A percentile compares a stretch with the other conserved stretches of the same genome.
phyloP scores from a whole-genome alignment of 2,797 vertebrate genomes.

The Zalophus californianus region DNA sequence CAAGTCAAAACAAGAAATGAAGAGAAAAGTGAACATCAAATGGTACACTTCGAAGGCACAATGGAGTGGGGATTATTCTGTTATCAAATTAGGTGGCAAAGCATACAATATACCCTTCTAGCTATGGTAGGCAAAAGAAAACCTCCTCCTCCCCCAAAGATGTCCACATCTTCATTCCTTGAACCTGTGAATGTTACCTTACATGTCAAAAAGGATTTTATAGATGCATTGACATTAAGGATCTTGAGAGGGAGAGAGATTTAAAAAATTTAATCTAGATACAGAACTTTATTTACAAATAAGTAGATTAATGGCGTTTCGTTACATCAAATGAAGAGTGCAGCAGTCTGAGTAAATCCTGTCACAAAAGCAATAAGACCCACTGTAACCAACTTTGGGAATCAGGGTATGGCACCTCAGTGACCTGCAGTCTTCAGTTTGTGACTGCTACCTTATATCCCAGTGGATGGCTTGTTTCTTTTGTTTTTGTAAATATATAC shows the following conservation, averaged over 20 bases:
- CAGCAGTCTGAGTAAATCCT: slow-evolving; percentile 89
- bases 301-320: slow-evolving; percentile 92
- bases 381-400: slow-evolving; percentile 85
- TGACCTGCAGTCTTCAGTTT: slow-evolving; percentile 77
- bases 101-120: neutral
- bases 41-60: neutral
- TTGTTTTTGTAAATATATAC: slow-evolving; percentile 61
- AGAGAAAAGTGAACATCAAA: neutral
- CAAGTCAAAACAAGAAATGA: neutral
- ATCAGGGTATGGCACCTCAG: slow-evolving; percentile 83
- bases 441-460: slow-evolving; percentile 48
- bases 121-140: neutral
- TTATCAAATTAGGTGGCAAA: neutral
- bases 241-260: neutral
- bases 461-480: neutral
- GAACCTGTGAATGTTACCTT: neutral
- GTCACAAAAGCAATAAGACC: slow-evolving; percentile 89
- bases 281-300: slow-evolving; percentile 96
- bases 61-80: neutral
- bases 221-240: neutral
- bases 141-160: neutral
- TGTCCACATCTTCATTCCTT: neutral
- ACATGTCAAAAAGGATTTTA: neutral
- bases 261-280: slow-evolving; percentile 87
- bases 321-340: slow-evolving; percentile 89